Percentiles rank a stretch among this genome's conserved stretches.
phyloP scores from a whole-genome alignment of 1,140 invertebrate species.

The Lepeophtheirus salmonis region DNA sequence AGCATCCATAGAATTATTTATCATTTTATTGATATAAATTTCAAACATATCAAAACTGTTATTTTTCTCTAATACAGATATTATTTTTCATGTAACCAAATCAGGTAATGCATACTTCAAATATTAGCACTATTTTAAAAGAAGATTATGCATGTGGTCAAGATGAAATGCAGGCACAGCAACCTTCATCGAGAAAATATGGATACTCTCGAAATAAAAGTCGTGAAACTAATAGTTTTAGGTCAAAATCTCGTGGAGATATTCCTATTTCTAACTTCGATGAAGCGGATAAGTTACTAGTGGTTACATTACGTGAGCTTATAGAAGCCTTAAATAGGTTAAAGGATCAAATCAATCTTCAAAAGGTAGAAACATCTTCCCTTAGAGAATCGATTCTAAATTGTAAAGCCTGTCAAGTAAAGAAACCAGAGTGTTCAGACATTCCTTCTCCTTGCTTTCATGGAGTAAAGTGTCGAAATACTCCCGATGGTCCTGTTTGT shows the following conservation, averaged over 20 bases:
- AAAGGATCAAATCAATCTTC: constrained; percentile 24
- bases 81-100: not conserved
- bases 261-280: constrained; percentile 19
- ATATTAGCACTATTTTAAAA: constrained; percentile 2
- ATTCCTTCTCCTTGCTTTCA: constrained; percentile 17
- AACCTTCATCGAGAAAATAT: not conserved
- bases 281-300: constrained; percentile 30
- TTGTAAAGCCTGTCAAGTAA: constrained; percentile 43
- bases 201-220: constrained; percentile 32
- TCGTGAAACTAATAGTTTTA: too few relatives aligned
- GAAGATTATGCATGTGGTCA: constrained; percentile 1
- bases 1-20: too few relatives aligned
- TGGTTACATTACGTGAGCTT: constrained; percentile 47
- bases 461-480: constrained; percentile 57
- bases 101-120: constrained; percentile 5
- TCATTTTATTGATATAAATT: too few relatives aligned
- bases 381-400: constrained; percentile 50
- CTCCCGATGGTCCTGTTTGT: constrained; percentile 47
- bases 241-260: constrained; percentile 23
- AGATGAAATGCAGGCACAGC: not conserved
- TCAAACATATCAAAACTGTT: too few relatives aligned
- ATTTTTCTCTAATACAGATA: too few relatives aligned
- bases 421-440: constrained; percentile 25
- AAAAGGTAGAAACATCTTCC: constrained; percentile 47
- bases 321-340: constrained; percentile 31